Percentiles rank a stretch among this genome's conserved stretches.
Evolutionary conservation across 1,140 invertebrate genomes (phyloP).

Genomic region (Ceratina japonica): DNA sequence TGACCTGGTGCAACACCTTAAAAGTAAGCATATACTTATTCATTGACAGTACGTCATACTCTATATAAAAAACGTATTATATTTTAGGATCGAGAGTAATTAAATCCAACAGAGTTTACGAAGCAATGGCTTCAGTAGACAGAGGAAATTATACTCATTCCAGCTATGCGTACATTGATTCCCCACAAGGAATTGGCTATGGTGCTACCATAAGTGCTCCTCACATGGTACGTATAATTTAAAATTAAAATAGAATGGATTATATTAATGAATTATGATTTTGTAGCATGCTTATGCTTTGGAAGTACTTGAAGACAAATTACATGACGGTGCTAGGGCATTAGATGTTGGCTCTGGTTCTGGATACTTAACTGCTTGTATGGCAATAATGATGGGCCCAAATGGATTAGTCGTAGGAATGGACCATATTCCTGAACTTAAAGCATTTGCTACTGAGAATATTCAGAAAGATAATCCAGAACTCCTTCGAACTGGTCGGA

Average conservation of each 20-base stretch:
- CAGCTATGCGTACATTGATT: conserved; percentile 91
- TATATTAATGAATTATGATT: conserved; percentile 42
- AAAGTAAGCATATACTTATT: conserved; percentile 82
- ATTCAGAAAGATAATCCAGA: conserved; percentile 87
- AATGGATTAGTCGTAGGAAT: conserved; percentile 91
- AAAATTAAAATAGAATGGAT: conserved; percentile 11
- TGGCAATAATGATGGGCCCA: conserved; percentile 91
- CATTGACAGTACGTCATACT: neutral
- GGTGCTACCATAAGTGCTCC: conserved; percentile 98
- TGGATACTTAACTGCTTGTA: conserved; percentile 97
- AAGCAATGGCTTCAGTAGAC: conserved; percentile 92
- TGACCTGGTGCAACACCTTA: conserved; percentile 91
- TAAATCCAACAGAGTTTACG: conserved; percentile 87
- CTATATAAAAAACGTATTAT: neutral
- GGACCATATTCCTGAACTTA: conserved; percentile 94
- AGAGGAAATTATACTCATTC: conserved; percentile 87
- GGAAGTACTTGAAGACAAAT: conserved; percentile 91
- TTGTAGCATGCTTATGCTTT: conserved; percentile 94
- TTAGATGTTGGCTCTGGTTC: conserved; percentile 98
- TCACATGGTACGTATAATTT: conserved; percentile 91
- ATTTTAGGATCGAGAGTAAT: conserved; percentile 92
- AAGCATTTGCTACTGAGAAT: conserved; percentile 87
- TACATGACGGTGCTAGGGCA: conserved; percentile 88
- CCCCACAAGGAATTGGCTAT: conserved; percentile 93
- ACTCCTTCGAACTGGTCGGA: conserved; percentile 83